These are phyloP conservation scores for Rhinatrema bivittatum DNA, from an alignment of 2,797 vertebrate genomes.

Conservation along the genomic window DNA sequence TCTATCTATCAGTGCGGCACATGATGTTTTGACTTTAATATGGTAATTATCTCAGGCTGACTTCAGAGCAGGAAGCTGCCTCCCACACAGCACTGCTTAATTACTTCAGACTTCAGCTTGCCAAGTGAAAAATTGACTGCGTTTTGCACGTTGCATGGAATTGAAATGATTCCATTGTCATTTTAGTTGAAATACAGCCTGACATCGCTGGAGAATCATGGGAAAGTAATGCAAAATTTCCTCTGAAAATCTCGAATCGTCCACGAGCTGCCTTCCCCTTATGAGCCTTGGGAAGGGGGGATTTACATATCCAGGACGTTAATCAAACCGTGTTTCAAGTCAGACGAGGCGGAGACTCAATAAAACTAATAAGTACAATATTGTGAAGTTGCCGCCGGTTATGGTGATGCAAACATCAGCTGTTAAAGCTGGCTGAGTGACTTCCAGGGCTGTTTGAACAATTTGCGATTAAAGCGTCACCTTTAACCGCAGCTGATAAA, in stretches of 20 bases:
- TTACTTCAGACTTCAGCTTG: constrained; percentile 70
- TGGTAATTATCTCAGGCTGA: constrained; percentile 74
- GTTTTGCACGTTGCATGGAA: constrained; percentile 56
- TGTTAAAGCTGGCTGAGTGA: constrained; percentile 26
- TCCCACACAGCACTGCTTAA: constrained; percentile 73
- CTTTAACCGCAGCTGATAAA: constrained; percentile 18
- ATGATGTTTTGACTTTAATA: constrained; percentile 77
- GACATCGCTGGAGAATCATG: constrained; percentile 78
- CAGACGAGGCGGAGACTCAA: too few species aligned
- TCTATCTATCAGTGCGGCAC: constrained; percentile 64
- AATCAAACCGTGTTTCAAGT: too few species aligned
- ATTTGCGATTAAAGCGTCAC: constrained; percentile 10
- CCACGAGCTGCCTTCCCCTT: constrained; percentile 59
- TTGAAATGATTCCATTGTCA: constrained; percentile 70
- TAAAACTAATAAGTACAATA: constrained; percentile 20
- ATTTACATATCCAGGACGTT: constrained; percentile 54
- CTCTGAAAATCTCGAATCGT: constrained; percentile 63
- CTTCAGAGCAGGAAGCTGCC: constrained; percentile 66
- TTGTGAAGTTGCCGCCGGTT: constrained; percentile 13
- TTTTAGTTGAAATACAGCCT: constrained; percentile 60
- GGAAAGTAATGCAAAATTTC: constrained; percentile 84
- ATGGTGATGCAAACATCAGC: constrained; percentile 17
- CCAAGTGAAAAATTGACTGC: constrained; percentile 63
- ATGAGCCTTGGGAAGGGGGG: constrained; percentile 44
- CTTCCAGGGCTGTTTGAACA: constrained; percentile 25